These are phyloP conservation scores for Rhimphoctona megacephalus DNA, from an alignment of 2,888 invertebrate genomes.

Conservation along the genomic window DNA sequence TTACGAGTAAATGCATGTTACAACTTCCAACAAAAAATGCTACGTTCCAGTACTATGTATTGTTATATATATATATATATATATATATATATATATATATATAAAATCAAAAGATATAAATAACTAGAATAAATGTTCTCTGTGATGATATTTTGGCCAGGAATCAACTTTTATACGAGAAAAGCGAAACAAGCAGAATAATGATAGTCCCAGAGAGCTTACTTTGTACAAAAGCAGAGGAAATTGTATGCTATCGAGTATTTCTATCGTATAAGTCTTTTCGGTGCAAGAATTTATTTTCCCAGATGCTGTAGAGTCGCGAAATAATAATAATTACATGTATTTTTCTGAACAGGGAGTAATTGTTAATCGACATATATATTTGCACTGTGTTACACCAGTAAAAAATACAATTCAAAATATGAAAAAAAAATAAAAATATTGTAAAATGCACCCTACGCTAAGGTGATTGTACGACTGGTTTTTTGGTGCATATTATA, in stretches of 20 bases:
- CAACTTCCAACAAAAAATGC: constrained; percentile 57
- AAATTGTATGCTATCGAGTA: constrained; percentile 17
- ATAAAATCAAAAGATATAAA: constrained; percentile 23
- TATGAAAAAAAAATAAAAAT: constrained; percentile 24
- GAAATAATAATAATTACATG: neutral
- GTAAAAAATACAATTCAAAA: constrained; percentile 27
- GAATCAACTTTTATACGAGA: constrained; percentile 50
- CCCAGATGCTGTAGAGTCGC: neutral
- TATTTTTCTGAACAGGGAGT: constrained; percentile 29
- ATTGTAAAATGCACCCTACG: constrained; percentile 53
- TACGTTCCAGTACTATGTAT: constrained; percentile 64
- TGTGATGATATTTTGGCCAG: constrained; percentile 46
- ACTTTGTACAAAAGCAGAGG: neutral
- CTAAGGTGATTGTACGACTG: constrained; percentile 51
- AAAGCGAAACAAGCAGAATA: constrained; percentile 19
- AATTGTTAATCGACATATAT: constrained; percentile 60
- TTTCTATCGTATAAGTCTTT: neutral
- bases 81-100: constrained; percentile 27
- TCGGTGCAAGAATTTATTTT: neutral
- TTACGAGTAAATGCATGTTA: constrained; percentile 37
- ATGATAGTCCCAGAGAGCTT: constrained; percentile 31
- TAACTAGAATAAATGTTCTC: constrained; percentile 27
- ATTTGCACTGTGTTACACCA: constrained; percentile 51
- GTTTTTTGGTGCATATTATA: constrained; percentile 60
- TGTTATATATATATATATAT: constrained; percentile 42